Conservation (phyloP, 2,113 vertebrate species). For the Spea multiplicata region DNA sequence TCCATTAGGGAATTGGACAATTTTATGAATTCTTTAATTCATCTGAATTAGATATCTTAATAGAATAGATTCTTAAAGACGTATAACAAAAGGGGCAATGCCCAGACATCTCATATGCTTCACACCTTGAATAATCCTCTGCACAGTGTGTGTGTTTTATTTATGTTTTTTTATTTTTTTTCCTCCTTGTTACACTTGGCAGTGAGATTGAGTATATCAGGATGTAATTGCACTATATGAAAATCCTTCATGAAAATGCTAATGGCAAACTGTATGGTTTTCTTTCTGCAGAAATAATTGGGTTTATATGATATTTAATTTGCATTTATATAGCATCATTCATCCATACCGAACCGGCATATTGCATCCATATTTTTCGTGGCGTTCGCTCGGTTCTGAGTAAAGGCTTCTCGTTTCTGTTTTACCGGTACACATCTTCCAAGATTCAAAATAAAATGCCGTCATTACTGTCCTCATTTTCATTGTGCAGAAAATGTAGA, state of each 20-base stretch:
- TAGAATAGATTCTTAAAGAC: too few relatives aligned
- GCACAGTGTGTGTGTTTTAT: neutral
- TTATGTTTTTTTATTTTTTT: too few relatives aligned
- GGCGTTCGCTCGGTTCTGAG: neutral
- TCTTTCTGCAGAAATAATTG: neutral
- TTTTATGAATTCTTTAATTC: too few relatives aligned
- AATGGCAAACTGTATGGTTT: neutral
- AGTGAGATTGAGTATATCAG: neutral
- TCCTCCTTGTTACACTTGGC: neutral
- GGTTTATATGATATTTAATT: neutral
- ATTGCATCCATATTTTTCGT: neutral
- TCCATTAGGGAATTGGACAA: too few relatives aligned
- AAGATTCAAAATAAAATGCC: neutral
- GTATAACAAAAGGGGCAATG: too few relatives aligned
- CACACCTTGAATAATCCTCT: neutral
- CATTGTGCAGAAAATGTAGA: neutral
- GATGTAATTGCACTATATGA: neutral
- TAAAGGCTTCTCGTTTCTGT: neutral
- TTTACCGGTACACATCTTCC: neutral
- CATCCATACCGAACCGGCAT: neutral
- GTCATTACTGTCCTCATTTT: neutral
- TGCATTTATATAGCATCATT: slow-evolving; percentile 12
- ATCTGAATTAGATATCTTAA: too few relatives aligned
- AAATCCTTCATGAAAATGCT: neutral
- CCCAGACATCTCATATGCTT: neutral